phyloP scores from a whole-genome alignment of 2,113 vertebrate genomes.

The Empidonax traillii region DNA sequence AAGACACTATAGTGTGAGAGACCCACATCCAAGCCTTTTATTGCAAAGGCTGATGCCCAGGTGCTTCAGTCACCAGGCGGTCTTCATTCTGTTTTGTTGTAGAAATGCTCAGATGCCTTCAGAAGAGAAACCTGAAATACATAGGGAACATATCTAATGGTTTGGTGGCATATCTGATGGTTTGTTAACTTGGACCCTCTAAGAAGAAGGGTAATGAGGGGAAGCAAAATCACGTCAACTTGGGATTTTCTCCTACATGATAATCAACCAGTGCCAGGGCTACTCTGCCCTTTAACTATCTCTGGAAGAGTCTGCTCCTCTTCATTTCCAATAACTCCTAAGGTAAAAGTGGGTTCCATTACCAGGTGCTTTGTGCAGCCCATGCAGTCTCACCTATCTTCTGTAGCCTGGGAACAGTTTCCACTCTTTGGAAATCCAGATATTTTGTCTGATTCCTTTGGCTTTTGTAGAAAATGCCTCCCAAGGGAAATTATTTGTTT shows the following conservation, averaged over 20 bases:
- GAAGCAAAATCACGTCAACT: neutral
- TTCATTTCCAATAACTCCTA: neutral
- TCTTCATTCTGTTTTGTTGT: neutral
- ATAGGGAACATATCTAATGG: neutral
- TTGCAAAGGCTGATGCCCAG: neutral
- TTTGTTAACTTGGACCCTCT: neutral
- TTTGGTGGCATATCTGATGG: neutral
- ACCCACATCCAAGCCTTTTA: neutral
- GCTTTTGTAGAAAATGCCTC: neutral
- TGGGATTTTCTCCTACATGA: neutral
- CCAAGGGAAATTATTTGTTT: constrained; percentile 16
- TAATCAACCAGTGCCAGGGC: rapidly evolving
- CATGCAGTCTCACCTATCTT: neutral
- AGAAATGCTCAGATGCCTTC: neutral
- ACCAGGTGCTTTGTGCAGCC: neutral
- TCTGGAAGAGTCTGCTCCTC: neutral
- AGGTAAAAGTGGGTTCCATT: neutral
- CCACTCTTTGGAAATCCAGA: neutral
- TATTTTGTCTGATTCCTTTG: neutral
- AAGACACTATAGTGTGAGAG: neutral
- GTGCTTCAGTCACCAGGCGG: neutral
- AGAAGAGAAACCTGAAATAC: neutral
- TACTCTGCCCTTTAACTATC: neutral
- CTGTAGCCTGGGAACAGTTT: neutral
- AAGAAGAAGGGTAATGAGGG: neutral